These are phyloP conservation scores for Phoxinus dragarum DNA, from an alignment of 2,797 vertebrate species.

Conservation along the genomic window DNA sequence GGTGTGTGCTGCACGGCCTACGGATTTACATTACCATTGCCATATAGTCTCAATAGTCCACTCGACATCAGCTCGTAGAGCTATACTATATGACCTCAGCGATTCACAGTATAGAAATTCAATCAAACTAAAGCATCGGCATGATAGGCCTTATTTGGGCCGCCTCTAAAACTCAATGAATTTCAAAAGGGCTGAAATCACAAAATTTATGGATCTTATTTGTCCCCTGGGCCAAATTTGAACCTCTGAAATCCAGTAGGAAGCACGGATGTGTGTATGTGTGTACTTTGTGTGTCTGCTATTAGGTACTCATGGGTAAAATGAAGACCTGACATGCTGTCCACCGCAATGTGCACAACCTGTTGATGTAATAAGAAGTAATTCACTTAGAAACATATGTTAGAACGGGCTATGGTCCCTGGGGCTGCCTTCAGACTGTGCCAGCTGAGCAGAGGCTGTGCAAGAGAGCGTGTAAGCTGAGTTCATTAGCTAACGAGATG, in stretches of 20 bases:
- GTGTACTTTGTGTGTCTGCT: slow-evolving; percentile 27
- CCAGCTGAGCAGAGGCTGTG: slow-evolving; percentile 34
- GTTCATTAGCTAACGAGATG: slow-evolving; percentile 41
- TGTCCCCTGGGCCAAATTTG: slow-evolving; percentile 20
- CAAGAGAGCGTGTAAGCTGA: slow-evolving; percentile 31
- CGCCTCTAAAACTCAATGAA: slow-evolving; percentile 35
- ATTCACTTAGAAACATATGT: slow-evolving; percentile 57
- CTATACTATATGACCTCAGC: slow-evolving; percentile 32
- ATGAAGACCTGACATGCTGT: slow-evolving; percentile 49
- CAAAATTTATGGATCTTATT: slow-evolving; percentile 29
- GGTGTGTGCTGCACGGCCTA: slow-evolving; percentile 52
- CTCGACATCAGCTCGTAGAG: slow-evolving; percentile 28
- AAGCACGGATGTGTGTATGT: slow-evolving; percentile 36
- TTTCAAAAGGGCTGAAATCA: slow-evolving; percentile 45
- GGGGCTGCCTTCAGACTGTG: slow-evolving; percentile 28
- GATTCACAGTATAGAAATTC: slow-evolving; percentile 47
- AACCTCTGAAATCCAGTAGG: slow-evolving; percentile 44
- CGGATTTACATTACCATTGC: slow-evolving; percentile 65
- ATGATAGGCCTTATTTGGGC: slow-evolving; percentile 45
- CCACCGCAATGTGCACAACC: slow-evolving; percentile 50
- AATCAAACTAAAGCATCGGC: slow-evolving; percentile 45
- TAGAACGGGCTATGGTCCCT: slow-evolving; percentile 25
- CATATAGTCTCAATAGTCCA: slow-evolving; percentile 45
- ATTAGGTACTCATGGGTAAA: slow-evolving; percentile 44
- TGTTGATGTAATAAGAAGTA: slow-evolving; percentile 57